Evolutionary conservation across 2,113 vertebrate genomes (phyloP).

Genomic region (Sitta europaea): DNA sequence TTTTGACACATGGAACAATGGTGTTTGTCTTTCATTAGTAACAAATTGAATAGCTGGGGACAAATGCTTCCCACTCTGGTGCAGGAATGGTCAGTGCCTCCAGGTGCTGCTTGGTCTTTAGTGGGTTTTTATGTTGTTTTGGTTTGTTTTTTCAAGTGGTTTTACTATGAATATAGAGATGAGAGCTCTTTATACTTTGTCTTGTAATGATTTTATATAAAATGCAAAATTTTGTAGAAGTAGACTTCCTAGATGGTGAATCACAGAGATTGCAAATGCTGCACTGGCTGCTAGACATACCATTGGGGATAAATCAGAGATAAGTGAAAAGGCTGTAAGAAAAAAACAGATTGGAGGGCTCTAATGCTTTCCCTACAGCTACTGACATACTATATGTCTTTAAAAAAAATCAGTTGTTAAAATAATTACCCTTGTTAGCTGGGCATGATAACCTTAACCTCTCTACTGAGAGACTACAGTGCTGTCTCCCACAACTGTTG

Average conservation of each 20-base stretch:
- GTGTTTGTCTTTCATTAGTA: slow-evolving; percentile 1
- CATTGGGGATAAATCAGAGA: background rate
- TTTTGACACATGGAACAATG: background rate
- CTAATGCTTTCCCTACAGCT: background rate
- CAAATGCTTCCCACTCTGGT: background rate
- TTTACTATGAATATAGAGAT: background rate
- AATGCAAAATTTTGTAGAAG: background rate
- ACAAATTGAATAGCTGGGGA: background rate
- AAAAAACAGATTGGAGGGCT: background rate
- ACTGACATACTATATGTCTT: background rate
- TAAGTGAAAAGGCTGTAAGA: background rate
- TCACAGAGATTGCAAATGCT: background rate
- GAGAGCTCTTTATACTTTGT: background rate
- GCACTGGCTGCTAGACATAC: background rate
- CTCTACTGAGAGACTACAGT: background rate
- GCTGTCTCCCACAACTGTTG: background rate
- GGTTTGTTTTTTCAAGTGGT: background rate
- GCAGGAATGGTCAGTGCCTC: background rate
- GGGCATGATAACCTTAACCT: background rate
- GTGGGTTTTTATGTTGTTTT: background rate
- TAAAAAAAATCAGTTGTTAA: background rate
- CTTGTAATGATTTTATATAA: background rate
- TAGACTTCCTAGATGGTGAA: background rate
- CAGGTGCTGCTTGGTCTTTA: background rate
- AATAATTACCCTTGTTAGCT: background rate